Evolutionary conservation across 2,888 invertebrate genomes (phyloP), one percentile per base, ranked within the genome.

Genomic region (Iphiclides podalirius): DNA sequence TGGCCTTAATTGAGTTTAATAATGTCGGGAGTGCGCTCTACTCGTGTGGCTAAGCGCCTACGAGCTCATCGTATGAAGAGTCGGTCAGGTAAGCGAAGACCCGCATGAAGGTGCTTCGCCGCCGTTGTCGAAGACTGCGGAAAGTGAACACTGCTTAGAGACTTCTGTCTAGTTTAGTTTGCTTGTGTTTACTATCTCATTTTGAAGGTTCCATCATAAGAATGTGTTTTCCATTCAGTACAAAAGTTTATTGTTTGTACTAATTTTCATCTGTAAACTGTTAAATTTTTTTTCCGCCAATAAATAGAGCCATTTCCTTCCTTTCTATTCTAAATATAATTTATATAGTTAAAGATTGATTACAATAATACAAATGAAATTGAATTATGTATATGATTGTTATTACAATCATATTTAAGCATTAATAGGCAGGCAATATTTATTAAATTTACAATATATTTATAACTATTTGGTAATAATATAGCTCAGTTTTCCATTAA

Each of bases 21-120:
- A 68, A 87, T 87, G 87, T 83, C 86, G 54, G 79, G 79, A 57
- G 71, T 84, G 58, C 70, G 82, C 57, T 70, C 76, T 58, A 84
- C 86, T 59, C 81, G 86, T 52, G 83, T 88, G 55, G 70, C 75
- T 59, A 88, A 86, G 64, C 78, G 70, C 66, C 75, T 73, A 64
- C 78, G 75, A 72, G 72, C 71, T 58, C 76, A 72, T 52, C 78
- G 76, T 56, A 67, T 71, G 64, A 82, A 80, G 70, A 77, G 65
- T 59, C 75, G 78, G 63, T 73, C 83, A 87, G 87, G 87, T 88
- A 83, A 71, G 76, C 63, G 63, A 58, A 61, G 54, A 66, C 59
- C 61, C 64, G 78, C 77, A 79, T 79, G 78, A 52, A 62, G 67
- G 60, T 61, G 66, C 69, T 67, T 72, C 66, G 70, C 70, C 74